Evolutionary conservation across 1,140 invertebrate genomes (phyloP), one percentile per base, ranked within the genome.

Genomic region (Batillaria attramentaria): DNA sequence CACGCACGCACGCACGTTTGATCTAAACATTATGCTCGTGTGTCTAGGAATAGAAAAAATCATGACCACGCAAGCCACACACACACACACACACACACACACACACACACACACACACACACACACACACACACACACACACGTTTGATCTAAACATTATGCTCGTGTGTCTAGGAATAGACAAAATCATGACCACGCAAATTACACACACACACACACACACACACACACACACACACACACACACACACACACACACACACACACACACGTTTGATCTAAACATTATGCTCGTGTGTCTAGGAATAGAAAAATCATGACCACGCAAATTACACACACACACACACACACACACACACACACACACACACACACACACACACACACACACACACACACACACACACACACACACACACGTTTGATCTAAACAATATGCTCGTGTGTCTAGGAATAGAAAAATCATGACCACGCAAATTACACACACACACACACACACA

Each of bases 1-100:
- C 46, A 54, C 68, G 66, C 46, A 70, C 65, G 31, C 66, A 69
- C 66, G 37, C 66, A 69, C 66, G 10, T n/a, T n/a, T n/a, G n/a
- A n/a, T n/a, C n/a, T n/a, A n/a, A n/a, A n/a, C n/a, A n/a, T n/a
- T n/a, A n/a, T n/a, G n/a, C n/a, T n/a, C n/a, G n/a, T n/a, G n/a
- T n/a, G n/a, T n/a, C n/a, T n/a, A n/a, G n/a, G n/a, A n/a, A n/a
- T n/a, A 50, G 10, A 50, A 10, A 50, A 10, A 50, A 10, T 10
- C 46, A 50, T 50, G 46, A 10, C 10, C 24, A 50, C 46, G 24
- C 46, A 50, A 10, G 24, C 46, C 46, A 24, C 46, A 24, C 46
- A 24, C 46, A 24, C 46, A 24, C 46, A 24, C 46, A 24, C 24
- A 50, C 46, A 50, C 46, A 50, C 46, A 50, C 46, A 50, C 46